Base-by-base conservation (phyloP, 2,113 vertebrate genomes). In the Entomyzon cyanotis region DNA sequence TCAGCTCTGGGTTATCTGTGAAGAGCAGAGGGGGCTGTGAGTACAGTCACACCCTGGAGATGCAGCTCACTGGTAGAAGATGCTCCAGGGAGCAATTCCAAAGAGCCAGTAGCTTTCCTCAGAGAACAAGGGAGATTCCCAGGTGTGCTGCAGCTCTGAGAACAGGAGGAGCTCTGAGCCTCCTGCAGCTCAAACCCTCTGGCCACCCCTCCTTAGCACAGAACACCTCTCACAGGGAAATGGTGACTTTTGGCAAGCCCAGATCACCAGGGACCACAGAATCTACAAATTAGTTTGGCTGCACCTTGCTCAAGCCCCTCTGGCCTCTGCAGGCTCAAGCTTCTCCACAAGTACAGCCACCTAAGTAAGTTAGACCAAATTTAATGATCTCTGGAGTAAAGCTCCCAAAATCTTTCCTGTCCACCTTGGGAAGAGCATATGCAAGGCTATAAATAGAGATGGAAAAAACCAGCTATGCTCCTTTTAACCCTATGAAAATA, bases 401-500 rank as follows among this genome's bases (percentile, higher is more conserved):
- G 27, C 13, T 89, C 39, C 69, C 62, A 9, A 87, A 79, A 73
- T 52, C 74, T 84, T 84, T 71, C 69, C 63, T 9, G 12, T 85
- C 41, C 23, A 35, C 47, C 39, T 70, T 28, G 17, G 73, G 58
- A 92, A 92, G 46, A 84, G 52, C 80, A 62, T 46, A 82, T 46
- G 62, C 49, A 68, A 73, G 53, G 47, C 78, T 95, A 93, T 79
- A 96, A 95, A 94, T 84, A 87, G 16, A 83, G 56, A 62, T 42
- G 62, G 84, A 91, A 89, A 94, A 93, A 87, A 7, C 52, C 52
- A 81, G 20, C 58, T 73, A 52, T 60, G 53, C 37, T 81, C 20
- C 41, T 94, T 92, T 96, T 89, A 94, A 75, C 52, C 25, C 44
- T 35, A 37, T 49, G 68, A 84, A 89, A 90, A 90, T 89, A 92